phyloP scores from a whole-genome alignment of 2,888 invertebrate species.

The Hypercompe scribonia region DNA sequence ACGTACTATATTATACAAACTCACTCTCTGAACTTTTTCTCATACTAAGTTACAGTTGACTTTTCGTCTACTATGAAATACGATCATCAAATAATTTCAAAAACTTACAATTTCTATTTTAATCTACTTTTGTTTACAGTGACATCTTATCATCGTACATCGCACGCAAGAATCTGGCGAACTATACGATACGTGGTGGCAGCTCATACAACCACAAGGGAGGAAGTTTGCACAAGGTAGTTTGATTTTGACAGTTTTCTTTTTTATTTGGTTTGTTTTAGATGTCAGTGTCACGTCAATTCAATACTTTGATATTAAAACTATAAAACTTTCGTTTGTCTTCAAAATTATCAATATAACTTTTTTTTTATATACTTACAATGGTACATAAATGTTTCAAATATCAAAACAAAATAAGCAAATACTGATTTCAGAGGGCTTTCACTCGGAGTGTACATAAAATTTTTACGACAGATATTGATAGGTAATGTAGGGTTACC shows the following conservation, averaged over 20 bases:
- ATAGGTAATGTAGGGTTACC: constrained; percentile 1
- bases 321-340: background rate
- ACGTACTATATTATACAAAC: no score
- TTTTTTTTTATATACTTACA: background rate
- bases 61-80: no score
- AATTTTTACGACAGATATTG: constrained; percentile 32
- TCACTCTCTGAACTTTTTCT: no score
- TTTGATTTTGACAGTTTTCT: background rate
- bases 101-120: background rate
- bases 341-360: background rate
- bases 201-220: constrained; percentile 79
- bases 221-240: constrained; percentile 70
- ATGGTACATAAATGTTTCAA: constrained; percentile 5
- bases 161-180: constrained; percentile 68
- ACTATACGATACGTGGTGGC: constrained; percentile 71
- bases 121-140: constrained; percentile 52
- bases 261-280: background rate
- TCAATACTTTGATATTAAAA: background rate
- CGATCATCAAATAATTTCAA: background rate
- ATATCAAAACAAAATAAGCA: constrained; percentile 33
- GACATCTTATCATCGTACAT: constrained; percentile 71
- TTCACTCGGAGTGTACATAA: constrained; percentile 38
- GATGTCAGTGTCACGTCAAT: background rate
- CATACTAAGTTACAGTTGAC: no score
- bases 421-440: constrained; percentile 39